Conservation (phyloP, 1,140 invertebrate species). For the Conopomorpha cramerella region DNA sequence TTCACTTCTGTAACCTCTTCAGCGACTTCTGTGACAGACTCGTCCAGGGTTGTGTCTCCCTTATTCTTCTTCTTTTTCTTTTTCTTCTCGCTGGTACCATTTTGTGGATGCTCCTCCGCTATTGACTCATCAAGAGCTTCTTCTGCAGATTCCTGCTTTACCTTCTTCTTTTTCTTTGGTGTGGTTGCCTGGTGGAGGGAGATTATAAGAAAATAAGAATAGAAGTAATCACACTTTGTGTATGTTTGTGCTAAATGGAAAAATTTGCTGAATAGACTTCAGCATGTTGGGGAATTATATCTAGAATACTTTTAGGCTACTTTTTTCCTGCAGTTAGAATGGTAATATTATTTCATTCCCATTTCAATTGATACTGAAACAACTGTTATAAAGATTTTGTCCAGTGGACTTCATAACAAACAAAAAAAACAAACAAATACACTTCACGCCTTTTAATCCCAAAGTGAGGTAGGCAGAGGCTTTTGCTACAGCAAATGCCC, state of each 20-base stretch:
- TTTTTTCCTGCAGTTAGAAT: no score
- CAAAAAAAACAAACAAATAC: no score
- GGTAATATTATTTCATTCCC: no score
- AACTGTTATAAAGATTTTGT: no score
- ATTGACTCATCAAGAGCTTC: conserved; percentile 9
- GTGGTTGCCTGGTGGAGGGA: conserved; percentile 15
- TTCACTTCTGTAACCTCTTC: conserved; percentile 12
- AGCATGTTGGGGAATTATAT: neutral
- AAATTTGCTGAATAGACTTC: neutral
- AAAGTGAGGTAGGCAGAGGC: no score
- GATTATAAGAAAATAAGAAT: neutral
- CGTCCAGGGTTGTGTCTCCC: conserved; percentile 7
- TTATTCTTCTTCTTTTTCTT: conserved; percentile 49
- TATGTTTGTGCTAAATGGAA: no score
- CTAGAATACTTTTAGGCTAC: no score
- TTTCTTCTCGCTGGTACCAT: conserved; percentile 34
- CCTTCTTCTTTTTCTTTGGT: conserved; percentile 25
- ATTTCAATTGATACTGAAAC: no score
- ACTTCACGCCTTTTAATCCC: no score
- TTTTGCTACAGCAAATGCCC: no score
- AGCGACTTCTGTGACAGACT: conserved; percentile 10
- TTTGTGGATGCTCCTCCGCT: conserved; percentile 12
- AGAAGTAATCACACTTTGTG: neutral
- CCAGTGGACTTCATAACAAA: no score
- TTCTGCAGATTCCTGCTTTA: conserved; percentile 15